These are phyloP conservation scores for Agrochola lychnidis DNA, from an alignment of 2,888 invertebrate genomes.

Conservation along the genomic window DNA sequence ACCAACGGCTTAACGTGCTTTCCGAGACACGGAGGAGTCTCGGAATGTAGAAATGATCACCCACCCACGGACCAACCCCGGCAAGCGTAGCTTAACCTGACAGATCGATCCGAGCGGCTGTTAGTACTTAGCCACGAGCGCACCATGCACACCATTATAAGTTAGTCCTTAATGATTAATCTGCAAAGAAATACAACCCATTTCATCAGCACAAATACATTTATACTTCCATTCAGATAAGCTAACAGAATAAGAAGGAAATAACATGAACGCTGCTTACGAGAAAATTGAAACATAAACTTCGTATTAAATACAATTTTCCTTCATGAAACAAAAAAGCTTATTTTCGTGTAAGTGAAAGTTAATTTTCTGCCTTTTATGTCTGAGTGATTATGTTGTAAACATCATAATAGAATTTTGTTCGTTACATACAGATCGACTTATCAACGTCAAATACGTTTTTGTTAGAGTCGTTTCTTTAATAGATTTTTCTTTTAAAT, in stretches of 20 bases:
- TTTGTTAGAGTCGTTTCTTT: conserved; percentile 28
- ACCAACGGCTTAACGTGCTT: too few relatives aligned
- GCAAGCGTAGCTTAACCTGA: too few relatives aligned
- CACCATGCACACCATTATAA: neutral
- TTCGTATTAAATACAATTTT: neutral
- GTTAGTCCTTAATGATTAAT: neutral
- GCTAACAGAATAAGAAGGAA: conserved; percentile 19
- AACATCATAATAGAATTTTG: conserved; percentile 32
- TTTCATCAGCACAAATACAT: neutral
- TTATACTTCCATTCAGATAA: conserved; percentile 14
- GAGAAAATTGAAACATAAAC: conserved; percentile 18
- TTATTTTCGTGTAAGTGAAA: conserved; percentile 25
- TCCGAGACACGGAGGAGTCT: too few relatives aligned
- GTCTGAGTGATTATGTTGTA: conserved; percentile 33
- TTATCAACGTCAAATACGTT: conserved; percentile 28
- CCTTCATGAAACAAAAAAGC: conserved; percentile 6
- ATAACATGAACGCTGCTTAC: neutral
- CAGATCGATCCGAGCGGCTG: too few relatives aligned
- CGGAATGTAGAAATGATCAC: too few relatives aligned
- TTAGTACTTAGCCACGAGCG: too few relatives aligned
- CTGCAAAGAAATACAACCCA: neutral
- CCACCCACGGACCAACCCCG: too few relatives aligned
- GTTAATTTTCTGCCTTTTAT: conserved; percentile 35
- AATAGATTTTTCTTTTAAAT: conserved; percentile 50
- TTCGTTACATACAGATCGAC: conserved; percentile 30